Evolutionary conservation across 2,113 vertebrate genomes (phyloP).

Genomic region (Tragelaphus scriptus): DNA sequence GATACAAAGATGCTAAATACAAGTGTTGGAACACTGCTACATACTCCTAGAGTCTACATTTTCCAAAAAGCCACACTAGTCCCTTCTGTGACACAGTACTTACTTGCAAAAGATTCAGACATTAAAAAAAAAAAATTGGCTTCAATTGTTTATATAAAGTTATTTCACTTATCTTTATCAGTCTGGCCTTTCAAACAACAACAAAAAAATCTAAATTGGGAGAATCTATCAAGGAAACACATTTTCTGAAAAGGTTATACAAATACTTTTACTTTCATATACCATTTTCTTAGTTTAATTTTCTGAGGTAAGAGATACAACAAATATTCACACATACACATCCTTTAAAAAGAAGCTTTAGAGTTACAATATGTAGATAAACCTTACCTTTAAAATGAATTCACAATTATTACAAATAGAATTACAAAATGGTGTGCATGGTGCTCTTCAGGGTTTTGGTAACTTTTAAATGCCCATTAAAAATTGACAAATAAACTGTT

Average conservation of each 20-base stretch:
- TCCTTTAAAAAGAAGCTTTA: background rate
- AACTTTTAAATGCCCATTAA: background rate
- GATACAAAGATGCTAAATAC: background rate
- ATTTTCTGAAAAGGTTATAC: slow-evolving; percentile 1
- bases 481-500: background rate
- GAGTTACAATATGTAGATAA: background rate
- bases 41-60: background rate
- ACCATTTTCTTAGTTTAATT: background rate
- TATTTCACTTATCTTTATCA: background rate
- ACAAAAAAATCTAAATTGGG: background rate
- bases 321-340: background rate
- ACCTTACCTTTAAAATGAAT: slow-evolving; percentile 9
- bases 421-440: background rate
- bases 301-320: background rate
- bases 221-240: background rate
- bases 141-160: background rate
- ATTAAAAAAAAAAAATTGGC: background rate
- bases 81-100: background rate
- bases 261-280: background rate
- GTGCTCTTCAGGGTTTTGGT: background rate
- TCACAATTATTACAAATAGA: background rate
- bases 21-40: background rate
- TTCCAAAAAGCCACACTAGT: background rate
- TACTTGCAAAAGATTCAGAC: background rate
- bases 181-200: background rate